Evolutionary conservation across 2,888 invertebrate genomes (phyloP).

Genomic region (Acanthosepion lycidas): DNA sequence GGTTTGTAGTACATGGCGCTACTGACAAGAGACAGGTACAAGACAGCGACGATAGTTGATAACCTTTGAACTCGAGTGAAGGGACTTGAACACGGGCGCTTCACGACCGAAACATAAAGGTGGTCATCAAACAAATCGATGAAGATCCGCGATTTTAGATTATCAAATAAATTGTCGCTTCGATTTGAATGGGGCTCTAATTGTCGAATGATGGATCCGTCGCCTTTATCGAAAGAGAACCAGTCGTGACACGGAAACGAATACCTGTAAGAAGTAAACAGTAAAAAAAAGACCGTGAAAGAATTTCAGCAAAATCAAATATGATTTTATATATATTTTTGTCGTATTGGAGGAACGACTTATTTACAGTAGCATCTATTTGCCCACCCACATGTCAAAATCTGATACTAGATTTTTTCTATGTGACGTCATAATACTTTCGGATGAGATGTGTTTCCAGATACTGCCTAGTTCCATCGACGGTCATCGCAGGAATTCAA

Average conservation of each 20-base stretch:
- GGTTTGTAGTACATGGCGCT: constrained; percentile 61
- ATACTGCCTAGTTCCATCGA: background rate
- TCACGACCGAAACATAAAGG: constrained; percentile 58
- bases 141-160: constrained; percentile 51
- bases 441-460: background rate
- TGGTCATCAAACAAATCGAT: constrained; percentile 58
- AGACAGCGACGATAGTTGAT: constrained; percentile 54
- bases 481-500: background rate
- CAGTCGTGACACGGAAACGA: constrained; percentile 57
- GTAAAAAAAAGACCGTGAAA: background rate
- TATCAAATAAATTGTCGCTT: background rate
- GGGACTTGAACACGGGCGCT: constrained; percentile 56
- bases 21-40: constrained; percentile 59
- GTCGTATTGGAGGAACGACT: too few relatives aligned
- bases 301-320: background rate
- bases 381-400: too few relatives aligned
- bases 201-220: constrained; percentile 54
- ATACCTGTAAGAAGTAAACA: constrained; percentile 52
- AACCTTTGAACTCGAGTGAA: constrained; percentile 61
- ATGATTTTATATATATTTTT: too few relatives aligned
- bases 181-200: constrained; percentile 48
- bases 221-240: constrained; percentile 55
- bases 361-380: too few relatives aligned
- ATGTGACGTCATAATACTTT: background rate
- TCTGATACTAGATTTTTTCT: background rate